phyloP scores from a whole-genome alignment of 2,888 invertebrate species.

The Chaetoderma sp. region DNA sequence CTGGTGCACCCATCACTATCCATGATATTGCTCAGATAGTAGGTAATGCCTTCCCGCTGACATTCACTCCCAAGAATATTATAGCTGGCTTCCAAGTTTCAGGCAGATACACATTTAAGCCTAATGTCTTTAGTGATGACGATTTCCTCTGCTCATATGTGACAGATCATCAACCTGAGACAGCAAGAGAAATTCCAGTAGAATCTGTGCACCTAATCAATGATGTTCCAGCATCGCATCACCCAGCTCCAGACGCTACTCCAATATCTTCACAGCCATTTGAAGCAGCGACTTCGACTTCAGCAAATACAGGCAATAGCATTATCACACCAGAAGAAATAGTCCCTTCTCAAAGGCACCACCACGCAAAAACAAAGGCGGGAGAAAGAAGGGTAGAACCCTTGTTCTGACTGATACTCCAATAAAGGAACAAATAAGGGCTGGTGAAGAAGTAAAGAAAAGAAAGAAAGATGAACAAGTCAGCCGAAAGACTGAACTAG shows the following conservation, averaged over 20 bases:
- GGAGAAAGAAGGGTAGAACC: conserved; percentile 2
- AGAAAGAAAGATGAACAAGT: not conserved
- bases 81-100: conserved; percentile 57
- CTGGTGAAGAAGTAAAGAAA: not conserved
- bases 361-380: conserved; percentile 6
- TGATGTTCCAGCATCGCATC: too few relatives aligned
- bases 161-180: not conserved
- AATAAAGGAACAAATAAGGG: not conserved
- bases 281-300: too few relatives aligned
- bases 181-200: not conserved
- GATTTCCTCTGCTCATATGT: conserved; percentile 14
- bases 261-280: not conserved
- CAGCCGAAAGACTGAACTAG: too few relatives aligned
- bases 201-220: too few relatives aligned
- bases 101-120: conserved; percentile 61
- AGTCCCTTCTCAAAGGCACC: conserved; percentile 8
- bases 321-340: conserved; percentile 9
- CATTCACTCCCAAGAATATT: conserved; percentile 60
- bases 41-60: not conserved
- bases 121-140: not conserved
- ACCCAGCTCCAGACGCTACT: not conserved
- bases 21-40: conserved; percentile 56
- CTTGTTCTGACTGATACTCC: conserved; percentile 8
- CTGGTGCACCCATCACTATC: conserved; percentile 63
- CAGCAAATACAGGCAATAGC: not conserved